Base-by-base conservation (phyloP, 35 echinoderm and acorn worm species). In the Eucidaris tribuloides region DNA sequence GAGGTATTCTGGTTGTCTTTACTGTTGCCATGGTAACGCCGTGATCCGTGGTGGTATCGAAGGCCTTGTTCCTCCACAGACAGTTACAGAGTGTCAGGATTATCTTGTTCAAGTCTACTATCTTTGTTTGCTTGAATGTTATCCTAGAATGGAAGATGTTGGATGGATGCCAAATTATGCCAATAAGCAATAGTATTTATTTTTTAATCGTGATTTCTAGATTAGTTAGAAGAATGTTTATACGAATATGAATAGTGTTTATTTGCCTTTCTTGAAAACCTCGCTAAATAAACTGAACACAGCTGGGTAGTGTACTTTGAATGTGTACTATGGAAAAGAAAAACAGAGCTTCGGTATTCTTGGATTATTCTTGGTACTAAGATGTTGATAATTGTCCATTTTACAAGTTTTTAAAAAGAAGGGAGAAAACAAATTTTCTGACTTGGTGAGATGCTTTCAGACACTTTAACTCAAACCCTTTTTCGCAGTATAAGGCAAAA, bases 11-110 rank as follows among this genome's bases (percentile, higher is more conserved):
- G 2, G 93, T 91, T 20, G 50, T 41, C 27, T 91, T 68, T 20
- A 91, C 45, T 4, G 49, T 38, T 30, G 82, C 49, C 13, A 80
- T 30, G 7, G 88, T 70, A 17, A 91, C 46, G 3, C 71, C 43
- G 11, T 89, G 79, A 60, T 84, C 74, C 19, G 36, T 40, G 61
- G 27, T 41, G 42, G 32, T 54, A 31, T 81, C 58, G 45, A 96
- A 96, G 7, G 93, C 83, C 56, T 79, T 91, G 80, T 79, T 87
- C 46, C 93, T 76, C 93, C 93, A 96, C 5, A 91, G 62, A 52
- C 81, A 78, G 71, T 91, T 96, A 57, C 83, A 79, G 35, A 96
- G 45, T 36, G 91, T 89, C 14, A 96, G 52, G 70, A 96, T 91
- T 79, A 91, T 91, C 31, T 58, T 64, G 60, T 86, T 94, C 32